Conservation (phyloP, 2,113 vertebrate species). For the Eretmochelys imbricata region DNA sequence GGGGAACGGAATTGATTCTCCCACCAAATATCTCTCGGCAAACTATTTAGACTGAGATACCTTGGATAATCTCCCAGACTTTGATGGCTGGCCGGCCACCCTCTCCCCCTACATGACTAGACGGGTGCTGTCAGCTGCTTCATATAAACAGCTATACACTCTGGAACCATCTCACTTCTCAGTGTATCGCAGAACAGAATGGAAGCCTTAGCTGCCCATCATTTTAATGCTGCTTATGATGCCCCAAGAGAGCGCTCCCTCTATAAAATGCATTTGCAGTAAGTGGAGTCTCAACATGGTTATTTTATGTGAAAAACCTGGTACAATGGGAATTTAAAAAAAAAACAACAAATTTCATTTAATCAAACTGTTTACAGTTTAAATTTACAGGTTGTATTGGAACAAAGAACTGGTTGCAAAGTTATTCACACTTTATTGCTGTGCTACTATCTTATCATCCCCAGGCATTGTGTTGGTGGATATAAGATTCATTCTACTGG, state of each 20-base stretch:
- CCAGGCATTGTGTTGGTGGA: neutral
- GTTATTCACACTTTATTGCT: neutral
- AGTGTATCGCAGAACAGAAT: neutral
- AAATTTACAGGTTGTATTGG: neutral
- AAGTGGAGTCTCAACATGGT: slow-evolving; percentile 34
- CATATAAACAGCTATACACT: neutral
- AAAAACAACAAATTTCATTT: accelerated
- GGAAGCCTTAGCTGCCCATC: neutral
- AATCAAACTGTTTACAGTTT: neutral
- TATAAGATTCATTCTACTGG: neutral
- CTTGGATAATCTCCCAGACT: neutral
- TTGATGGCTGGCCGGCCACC: neutral
- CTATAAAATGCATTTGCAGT: slow-evolving; percentile 42
- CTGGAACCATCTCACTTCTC: neutral
- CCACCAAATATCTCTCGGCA: neutral
- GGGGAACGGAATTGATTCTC: neutral
- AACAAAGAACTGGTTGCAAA: neutral
- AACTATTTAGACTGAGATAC: neutral
- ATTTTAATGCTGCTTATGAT: neutral
- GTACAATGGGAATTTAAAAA: neutral
- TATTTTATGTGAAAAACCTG: slow-evolving; percentile 1
- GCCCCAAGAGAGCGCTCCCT: neutral
- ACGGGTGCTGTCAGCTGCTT: neutral
- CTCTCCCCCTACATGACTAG: accelerated
- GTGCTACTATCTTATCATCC: neutral